Conservation (phyloP, 2,888 invertebrate species). For the Pristionchus exspectatus region DNA sequence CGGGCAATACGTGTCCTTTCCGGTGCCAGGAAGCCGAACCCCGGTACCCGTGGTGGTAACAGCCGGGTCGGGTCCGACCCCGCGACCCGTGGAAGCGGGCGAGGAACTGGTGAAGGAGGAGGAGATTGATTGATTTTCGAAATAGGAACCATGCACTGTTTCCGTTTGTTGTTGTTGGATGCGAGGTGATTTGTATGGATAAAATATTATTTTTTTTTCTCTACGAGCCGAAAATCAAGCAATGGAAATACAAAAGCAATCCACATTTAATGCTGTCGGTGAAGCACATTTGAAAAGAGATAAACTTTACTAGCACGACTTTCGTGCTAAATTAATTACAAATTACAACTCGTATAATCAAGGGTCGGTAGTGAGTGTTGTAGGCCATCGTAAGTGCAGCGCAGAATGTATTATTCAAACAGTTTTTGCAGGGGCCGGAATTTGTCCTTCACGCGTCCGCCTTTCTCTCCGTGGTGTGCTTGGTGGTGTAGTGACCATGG, state of each 20-base stretch:
- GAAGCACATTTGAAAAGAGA: too few relatives aligned
- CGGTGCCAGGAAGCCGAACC: background rate
- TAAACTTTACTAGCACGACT: background rate
- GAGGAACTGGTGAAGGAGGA: background rate
- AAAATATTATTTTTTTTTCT: too few relatives aligned
- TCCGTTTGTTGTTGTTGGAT: too few relatives aligned
- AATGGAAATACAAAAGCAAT: too few relatives aligned
- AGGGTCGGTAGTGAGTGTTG: background rate
- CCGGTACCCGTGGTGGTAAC: background rate
- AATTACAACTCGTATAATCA: too few relatives aligned
- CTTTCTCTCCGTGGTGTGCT: conserved; percentile 6
- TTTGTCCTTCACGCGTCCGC: background rate
- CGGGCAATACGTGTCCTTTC: background rate
- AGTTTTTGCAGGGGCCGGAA: background rate
- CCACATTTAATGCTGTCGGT: too few relatives aligned
- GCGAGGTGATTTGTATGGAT: too few relatives aligned
- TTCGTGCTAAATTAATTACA: background rate
- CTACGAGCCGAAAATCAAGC: too few relatives aligned
- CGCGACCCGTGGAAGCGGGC: background rate
- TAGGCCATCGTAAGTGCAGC: too few relatives aligned
- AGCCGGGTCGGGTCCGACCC: too few relatives aligned
- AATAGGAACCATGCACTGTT: too few relatives aligned
- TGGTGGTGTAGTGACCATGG: conserved; percentile 38
- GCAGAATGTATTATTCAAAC: background rate
- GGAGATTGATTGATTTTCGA: too few relatives aligned